Evolutionary conservation across 2,888 invertebrate species (phyloP).

Genomic region (Dioctria rufipes): DNA sequence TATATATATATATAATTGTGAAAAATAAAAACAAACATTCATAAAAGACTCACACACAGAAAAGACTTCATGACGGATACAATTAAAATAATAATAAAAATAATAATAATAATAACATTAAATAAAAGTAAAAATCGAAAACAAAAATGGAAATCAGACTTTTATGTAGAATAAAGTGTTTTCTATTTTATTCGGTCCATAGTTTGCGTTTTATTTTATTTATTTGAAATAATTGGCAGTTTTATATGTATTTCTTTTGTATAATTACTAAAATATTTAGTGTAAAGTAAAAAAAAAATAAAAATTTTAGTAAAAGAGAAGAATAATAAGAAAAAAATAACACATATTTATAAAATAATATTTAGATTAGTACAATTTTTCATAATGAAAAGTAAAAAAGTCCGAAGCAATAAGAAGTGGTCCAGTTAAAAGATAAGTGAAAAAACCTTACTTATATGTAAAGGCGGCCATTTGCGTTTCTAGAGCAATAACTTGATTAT

Average conservation of each 20-base stretch:
- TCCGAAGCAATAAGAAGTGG: conserved; percentile 48
- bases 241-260: neutral
- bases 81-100: too few relatives aligned
- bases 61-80: too few relatives aligned
- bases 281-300: neutral
- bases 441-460: conserved; percentile 14
- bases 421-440: conserved; percentile 36
- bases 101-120: too few relatives aligned
- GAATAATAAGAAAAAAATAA: neutral
- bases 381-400: neutral
- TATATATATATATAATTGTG: too few relatives aligned
- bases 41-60: too few relatives aligned
- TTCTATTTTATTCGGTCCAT: too few relatives aligned
- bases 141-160: too few relatives aligned
- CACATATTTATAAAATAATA: neutral
- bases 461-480: neutral
- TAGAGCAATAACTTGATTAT: neutral
- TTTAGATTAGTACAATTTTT: neutral
- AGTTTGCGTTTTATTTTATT: too few relatives aligned
- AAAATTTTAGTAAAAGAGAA: conserved; percentile 10
- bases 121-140: too few relatives aligned
- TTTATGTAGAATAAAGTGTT: too few relatives aligned
- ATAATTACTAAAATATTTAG: neutral
- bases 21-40: too few relatives aligned
- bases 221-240: too few relatives aligned